Evolutionary conservation across 2,113 vertebrate genomes (phyloP).

Genomic region (Saimiri boliviensis): DNA sequence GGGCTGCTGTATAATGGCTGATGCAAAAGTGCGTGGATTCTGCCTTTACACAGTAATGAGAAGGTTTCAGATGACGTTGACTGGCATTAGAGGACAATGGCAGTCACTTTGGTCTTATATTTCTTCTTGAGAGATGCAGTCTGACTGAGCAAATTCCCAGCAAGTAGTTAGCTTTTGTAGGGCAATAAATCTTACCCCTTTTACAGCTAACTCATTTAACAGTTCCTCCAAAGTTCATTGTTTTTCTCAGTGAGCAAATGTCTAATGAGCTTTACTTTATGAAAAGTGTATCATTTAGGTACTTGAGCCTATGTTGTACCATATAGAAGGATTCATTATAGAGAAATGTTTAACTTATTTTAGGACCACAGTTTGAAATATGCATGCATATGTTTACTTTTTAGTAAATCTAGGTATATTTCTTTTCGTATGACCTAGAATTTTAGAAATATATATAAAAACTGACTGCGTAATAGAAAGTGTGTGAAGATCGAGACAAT

Average conservation of each 20-base stretch:
- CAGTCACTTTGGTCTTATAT: neutral
- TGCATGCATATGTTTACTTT: neutral
- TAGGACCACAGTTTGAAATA: conserved; percentile 9
- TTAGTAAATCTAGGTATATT: neutral
- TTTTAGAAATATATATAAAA: neutral
- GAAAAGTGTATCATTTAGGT: conserved; percentile 2
- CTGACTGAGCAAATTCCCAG: neutral
- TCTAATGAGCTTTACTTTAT: conserved; percentile 25
- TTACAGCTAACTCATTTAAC: conserved; percentile 25
- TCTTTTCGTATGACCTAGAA: neutral
- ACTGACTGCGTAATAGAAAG: neutral
- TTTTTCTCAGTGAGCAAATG: conserved; percentile 26
- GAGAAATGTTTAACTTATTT: conserved; percentile 10
- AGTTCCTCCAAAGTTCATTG: conserved; percentile 3
- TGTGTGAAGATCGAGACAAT: neutral
- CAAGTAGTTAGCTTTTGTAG: neutral
- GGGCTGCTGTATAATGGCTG: neutral
- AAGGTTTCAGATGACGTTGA: conserved; percentile 12
- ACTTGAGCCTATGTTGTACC: neutral
- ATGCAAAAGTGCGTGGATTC: neutral
- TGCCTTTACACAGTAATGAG: neutral
- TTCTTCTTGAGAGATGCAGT: neutral
- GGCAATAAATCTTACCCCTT: conserved; percentile 10
- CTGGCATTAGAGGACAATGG: neutral
- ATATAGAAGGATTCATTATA: neutral